phyloP scores from a whole-genome alignment of 2,113 vertebrate genomes.

The Hydropotes inermis region DNA sequence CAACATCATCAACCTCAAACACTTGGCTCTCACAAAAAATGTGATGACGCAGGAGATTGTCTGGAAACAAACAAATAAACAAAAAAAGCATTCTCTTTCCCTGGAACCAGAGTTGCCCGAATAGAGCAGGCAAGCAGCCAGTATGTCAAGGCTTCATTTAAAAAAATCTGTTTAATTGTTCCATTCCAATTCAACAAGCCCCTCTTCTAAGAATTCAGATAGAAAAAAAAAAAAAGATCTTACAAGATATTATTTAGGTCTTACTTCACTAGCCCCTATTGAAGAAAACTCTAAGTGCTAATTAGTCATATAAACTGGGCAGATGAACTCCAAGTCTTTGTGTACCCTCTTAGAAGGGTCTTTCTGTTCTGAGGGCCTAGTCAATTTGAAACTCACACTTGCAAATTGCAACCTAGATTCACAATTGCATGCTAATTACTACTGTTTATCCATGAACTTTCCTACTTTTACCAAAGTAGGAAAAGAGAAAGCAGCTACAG shows the following conservation, averaged over 20 bases:
- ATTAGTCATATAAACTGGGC: conserved; percentile 9
- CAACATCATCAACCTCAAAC: conserved; percentile 41
- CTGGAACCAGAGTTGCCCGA: background rate
- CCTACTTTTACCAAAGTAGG: background rate
- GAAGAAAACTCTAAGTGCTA: background rate
- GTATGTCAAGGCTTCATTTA: background rate
- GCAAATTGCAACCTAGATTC: background rate
- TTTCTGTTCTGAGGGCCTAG: background rate
- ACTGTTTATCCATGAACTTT: background rate
- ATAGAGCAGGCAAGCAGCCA: conserved; percentile 6
- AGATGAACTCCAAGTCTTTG: background rate
- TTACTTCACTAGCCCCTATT: background rate
- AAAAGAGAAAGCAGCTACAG: background rate
- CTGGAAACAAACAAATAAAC: conserved; percentile 56
- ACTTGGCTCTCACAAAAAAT: conserved; percentile 34
- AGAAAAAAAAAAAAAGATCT: background rate
- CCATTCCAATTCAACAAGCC: background rate
- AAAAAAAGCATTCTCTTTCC: conserved; percentile 22
- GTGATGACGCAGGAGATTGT: conserved; percentile 45
- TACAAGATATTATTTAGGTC: background rate
- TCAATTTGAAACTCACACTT: conserved; percentile 20
- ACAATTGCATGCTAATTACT: conserved; percentile 2
- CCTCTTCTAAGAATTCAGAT: background rate
- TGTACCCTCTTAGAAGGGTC: background rate
- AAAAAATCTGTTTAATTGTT: conserved; percentile 32